These are phyloP conservation scores for Tuberolachnus salignus DNA, from an alignment of 2,888 invertebrate species.

Conservation along the genomic window DNA sequence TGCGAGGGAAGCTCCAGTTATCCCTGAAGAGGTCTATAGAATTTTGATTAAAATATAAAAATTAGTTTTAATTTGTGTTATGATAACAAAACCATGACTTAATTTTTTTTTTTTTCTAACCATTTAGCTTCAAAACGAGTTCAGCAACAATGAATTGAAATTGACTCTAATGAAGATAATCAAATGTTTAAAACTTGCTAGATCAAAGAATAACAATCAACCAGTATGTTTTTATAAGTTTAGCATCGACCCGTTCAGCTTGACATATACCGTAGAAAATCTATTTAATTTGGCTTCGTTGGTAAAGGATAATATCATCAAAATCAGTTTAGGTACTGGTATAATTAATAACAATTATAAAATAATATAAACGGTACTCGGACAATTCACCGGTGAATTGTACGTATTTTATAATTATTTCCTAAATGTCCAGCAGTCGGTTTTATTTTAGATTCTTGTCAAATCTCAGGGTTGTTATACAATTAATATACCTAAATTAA, in stretches of 20 bases:
- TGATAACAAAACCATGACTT: no score
- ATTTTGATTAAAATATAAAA: not conserved
- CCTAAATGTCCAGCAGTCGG: no score
- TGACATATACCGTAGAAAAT: conserved; percentile 35
- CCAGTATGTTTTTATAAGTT: conserved; percentile 15
- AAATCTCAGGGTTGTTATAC: no score
- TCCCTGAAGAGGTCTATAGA: conserved; percentile 22
- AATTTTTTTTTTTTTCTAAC: not conserved
- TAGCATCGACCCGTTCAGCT: conserved; percentile 35
- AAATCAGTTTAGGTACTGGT: conserved; percentile 7
- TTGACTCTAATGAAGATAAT: not conserved
- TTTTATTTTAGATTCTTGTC: no score
- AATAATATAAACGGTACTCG: no score
- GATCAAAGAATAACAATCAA: not conserved
- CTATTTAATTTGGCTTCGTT: conserved; percentile 39
- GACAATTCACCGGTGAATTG: no score
- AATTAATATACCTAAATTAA: no score
- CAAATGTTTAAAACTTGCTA: not conserved
- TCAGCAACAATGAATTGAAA: conserved; percentile 12
- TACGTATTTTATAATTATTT: no score
- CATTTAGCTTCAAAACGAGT: conserved; percentile 4
- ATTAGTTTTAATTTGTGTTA: not conserved
- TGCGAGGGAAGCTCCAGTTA: not conserved
- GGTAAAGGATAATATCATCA: not conserved
- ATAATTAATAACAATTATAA: no score